Percentiles rank a stretch among this genome's conserved stretches.
These are phyloP conservation scores for Luscinia megarhynchos DNA, from an alignment of 2,797 vertebrate species.

Conservation along the genomic window DNA sequence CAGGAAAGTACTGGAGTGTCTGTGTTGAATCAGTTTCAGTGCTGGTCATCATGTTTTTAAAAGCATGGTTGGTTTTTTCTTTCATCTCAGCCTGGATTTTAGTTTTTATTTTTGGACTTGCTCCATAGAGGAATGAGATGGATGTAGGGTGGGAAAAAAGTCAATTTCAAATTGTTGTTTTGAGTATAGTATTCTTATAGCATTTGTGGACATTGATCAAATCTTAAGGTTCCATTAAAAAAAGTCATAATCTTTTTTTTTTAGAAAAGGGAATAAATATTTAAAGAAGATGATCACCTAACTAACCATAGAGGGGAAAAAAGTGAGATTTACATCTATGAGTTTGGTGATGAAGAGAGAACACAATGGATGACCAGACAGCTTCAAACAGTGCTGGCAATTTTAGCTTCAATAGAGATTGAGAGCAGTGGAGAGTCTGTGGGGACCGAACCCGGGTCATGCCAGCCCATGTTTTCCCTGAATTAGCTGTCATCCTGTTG, in stretches of 20 bases:
- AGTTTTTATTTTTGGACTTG: constrained; percentile 16
- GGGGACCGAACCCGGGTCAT: neutral
- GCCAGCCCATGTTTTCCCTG: neutral
- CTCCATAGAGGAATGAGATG: neutral
- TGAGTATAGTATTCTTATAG: constrained; percentile 34
- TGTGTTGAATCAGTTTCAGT: neutral
- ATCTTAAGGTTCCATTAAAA: constrained; percentile 68
- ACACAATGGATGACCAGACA: neutral
- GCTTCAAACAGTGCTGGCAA: neutral
- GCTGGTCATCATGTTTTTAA: neutral
- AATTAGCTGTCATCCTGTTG: neutral
- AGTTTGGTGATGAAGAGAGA: constrained; percentile 52
- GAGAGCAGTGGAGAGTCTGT: neutral
- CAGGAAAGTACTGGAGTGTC: neutral
- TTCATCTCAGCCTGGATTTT: neutral
- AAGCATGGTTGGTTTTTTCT: neutral
- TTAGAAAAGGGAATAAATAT: constrained; percentile 72
- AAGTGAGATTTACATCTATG: constrained; percentile 54
- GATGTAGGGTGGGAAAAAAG: neutral
- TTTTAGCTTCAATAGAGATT: neutral
- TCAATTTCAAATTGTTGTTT: constrained; percentile 60
- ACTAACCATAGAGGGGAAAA: constrained; percentile 66
- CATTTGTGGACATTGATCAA: constrained; percentile 65
- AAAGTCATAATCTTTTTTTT: constrained; percentile 62
- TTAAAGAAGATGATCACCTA: constrained; percentile 67